These are phyloP conservation scores for Anarhynchus alexandrinus DNA, from an alignment of 2,113 vertebrate genomes.

Conservation along the genomic window DNA sequence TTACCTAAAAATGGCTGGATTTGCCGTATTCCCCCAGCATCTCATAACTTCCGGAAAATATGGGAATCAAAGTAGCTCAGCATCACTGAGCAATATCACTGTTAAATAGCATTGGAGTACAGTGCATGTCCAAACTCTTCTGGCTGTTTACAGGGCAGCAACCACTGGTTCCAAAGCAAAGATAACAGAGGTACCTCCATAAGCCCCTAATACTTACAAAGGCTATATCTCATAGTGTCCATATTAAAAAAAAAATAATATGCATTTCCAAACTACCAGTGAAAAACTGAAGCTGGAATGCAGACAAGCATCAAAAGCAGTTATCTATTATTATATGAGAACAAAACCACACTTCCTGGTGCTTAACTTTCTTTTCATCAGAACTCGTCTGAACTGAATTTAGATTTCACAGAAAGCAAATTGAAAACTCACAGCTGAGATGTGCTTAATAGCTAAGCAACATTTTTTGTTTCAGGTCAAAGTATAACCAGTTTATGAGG, in stretches of 20 bases:
- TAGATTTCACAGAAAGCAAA: background rate
- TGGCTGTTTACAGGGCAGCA: background rate
- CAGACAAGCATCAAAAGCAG: background rate
- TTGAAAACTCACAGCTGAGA: background rate
- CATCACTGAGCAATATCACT: background rate
- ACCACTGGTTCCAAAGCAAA: background rate
- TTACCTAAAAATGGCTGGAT: background rate
- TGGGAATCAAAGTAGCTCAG: background rate
- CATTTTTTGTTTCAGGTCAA: background rate
- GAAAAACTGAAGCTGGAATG: background rate
- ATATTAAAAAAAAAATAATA: accelerated
- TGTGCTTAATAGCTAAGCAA: background rate
- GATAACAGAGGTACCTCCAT: background rate
- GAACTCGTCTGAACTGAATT: background rate
- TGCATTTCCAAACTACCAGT: background rate
- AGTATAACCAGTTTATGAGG: background rate
- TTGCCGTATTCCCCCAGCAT: background rate
- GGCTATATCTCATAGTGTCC: background rate
- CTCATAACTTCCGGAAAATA: background rate
- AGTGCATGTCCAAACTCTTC: background rate
- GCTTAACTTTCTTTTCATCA: background rate
- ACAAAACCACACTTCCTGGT: background rate
- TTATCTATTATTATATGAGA: background rate
- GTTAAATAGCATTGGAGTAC: background rate
- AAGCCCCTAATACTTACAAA: background rate